Conservation (phyloP, 2,113 vertebrate species). For the Xyliphius kryptos region DNA sequence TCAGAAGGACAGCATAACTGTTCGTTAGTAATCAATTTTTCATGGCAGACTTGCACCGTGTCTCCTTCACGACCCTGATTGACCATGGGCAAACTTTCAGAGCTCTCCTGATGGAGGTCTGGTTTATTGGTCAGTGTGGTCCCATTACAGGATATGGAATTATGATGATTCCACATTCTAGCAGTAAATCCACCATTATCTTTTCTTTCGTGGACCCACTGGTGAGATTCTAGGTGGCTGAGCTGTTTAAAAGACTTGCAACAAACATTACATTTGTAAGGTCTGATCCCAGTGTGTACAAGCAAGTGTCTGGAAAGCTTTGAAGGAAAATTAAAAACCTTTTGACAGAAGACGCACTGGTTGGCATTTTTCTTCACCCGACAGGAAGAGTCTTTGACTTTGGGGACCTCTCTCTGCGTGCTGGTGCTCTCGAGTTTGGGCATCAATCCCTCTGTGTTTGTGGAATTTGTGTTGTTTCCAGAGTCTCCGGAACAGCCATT, state of each 20-base stretch:
- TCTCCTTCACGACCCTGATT: background rate
- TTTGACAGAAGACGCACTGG: constrained; percentile 73
- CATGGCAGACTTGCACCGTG: background rate
- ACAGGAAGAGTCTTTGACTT: background rate
- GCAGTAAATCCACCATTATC: background rate
- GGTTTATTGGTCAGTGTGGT: background rate
- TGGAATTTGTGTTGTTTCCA: no score
- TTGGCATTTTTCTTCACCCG: constrained; percentile 27
- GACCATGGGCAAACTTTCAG: no score
- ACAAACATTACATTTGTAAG: constrained; percentile 71
- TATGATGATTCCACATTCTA: background rate
- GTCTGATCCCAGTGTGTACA: constrained; percentile 74
- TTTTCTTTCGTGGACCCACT: constrained; percentile 59
- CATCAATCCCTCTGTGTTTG: no score
- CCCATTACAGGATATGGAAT: background rate
- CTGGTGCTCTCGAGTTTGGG: background rate
- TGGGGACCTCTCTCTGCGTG: no score
- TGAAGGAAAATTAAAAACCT: constrained; percentile 70
- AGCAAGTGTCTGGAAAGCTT: constrained; percentile 77
- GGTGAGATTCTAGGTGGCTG: constrained; percentile 75
- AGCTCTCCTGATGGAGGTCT: background rate
- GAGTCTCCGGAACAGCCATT: constrained; percentile 6
- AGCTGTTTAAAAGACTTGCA: constrained; percentile 74
- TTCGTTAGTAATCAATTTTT: background rate
- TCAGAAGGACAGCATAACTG: background rate